Evolutionary conservation across 2,888 invertebrate species (phyloP), one percentile per base, ranked within the genome.

Genomic region (Eupithecia pulchellata): DNA sequence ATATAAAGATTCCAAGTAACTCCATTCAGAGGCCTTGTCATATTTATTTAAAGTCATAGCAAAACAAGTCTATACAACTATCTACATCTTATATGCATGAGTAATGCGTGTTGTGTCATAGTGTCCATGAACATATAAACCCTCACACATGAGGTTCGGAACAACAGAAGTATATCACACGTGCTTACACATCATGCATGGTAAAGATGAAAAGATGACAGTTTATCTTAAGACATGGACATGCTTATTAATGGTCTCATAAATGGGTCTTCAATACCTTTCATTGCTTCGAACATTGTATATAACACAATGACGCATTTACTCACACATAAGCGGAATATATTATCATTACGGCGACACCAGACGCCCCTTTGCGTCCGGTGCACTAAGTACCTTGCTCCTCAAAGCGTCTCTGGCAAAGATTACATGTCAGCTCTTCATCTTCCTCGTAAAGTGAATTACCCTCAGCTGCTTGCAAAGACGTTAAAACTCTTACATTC

Each of bases 351-450:
- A 89, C 87, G 88, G 86, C 84, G 88, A 85, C 89, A 92, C 91
- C 91, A 90, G 89, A 89, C 86, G 82, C 82, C 84, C 85, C 84
- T 84, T 86, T 84, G 84, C 80, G 86, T 89, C 89, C 90, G 87
- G 86, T 85, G 88, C 86, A 84, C 89, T 90, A 90, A 92, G 95
- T 96, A 96, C 96, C 96, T 96, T 96, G 96, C 95, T 96, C 96
- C 94, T 96, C 96, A 95, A 96, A 96, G 90, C 96, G 96, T 95
- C 96, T 96, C 95, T 96, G 96, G 95, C 96, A 96, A 95, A 96
- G 96, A 92, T 96, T 96, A 94, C 96, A 96, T 95, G 95, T 95
- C 92, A 95, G 95, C 93, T 95, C 95, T 95, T 95, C 95, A 89
- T 95, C 95, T 93, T 95, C 95, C 91, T 95, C 94, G 91, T 94